Evolutionary conservation across 2,888 invertebrate genomes (phyloP).

Genomic region (Habroteleia sp.): DNA sequence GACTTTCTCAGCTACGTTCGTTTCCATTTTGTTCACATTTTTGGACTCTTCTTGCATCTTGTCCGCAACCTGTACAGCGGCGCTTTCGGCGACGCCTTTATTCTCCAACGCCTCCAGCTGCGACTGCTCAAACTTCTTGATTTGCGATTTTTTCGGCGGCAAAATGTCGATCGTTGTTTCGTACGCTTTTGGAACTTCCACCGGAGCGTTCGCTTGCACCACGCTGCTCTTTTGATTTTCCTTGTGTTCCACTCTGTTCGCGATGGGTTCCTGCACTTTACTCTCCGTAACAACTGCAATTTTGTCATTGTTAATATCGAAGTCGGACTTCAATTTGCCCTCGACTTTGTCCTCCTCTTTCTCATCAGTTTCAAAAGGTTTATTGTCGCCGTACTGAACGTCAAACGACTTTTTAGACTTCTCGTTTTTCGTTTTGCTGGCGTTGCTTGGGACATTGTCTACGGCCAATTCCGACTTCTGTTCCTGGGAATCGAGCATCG

Average conservation of each 20-base stretch:
- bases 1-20: too few species aligned
- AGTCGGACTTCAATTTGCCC: constrained; percentile 2
- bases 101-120: constrained; percentile 73
- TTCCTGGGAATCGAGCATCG: too few species aligned
- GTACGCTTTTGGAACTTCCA: constrained; percentile 2
- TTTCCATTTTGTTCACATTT: neutral
- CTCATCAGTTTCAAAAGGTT: neutral
- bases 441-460: too few species aligned
- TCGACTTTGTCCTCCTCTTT: neutral
- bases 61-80: too few species aligned
- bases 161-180: constrained; percentile 69
- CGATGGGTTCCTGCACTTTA: neutral
- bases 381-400: too few species aligned
- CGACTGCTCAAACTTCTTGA: constrained; percentile 78
- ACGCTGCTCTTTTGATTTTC: neutral
- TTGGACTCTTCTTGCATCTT: constrained; percentile 22
- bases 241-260: constrained; percentile 2
- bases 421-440: too few species aligned
- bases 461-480: too few species aligned
- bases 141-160: constrained; percentile 78
- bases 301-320: constrained; percentile 2
- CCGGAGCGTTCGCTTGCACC: neutral
- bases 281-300: neutral
- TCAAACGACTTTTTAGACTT: too few species aligned
- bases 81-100: constrained; percentile 23